Evolutionary conservation across 2,888 invertebrate species (phyloP).

Genomic region (Brenthis hecate): DNA sequence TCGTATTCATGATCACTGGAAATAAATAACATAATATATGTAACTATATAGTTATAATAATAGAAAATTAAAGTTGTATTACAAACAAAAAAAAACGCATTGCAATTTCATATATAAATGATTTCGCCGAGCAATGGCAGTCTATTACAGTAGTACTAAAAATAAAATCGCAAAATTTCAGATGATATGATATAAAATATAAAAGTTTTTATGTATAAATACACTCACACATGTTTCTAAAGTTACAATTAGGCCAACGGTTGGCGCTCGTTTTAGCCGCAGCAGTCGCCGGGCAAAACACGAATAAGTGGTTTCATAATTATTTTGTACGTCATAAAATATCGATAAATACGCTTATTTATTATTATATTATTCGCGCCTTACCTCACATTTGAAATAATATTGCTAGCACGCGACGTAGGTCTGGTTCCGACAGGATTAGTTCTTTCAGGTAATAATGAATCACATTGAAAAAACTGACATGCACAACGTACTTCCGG

Average conservation of each 20-base stretch:
- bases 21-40: constrained; percentile 45
- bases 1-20: constrained; percentile 97
- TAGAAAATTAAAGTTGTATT: background rate
- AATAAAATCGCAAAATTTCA: constrained; percentile 58
- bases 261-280: constrained; percentile 79
- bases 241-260: constrained; percentile 79
- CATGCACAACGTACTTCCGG: constrained; percentile 93
- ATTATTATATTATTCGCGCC: constrained; percentile 35
- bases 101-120: constrained; percentile 23
- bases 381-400: constrained; percentile 72
- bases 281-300: constrained; percentile 71
- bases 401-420: constrained; percentile 83
- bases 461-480: constrained; percentile 92
- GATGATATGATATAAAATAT: constrained; percentile 55
- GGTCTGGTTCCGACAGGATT: constrained; percentile 86
- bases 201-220: constrained; percentile 74
- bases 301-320: constrained; percentile 55
- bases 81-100: background rate
- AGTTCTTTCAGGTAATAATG: constrained; percentile 88
- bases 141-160: constrained; percentile 39
- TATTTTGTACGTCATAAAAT: constrained; percentile 54
- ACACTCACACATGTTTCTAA: constrained; percentile 57
- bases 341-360: constrained; percentile 10
- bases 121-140: constrained; percentile 48
- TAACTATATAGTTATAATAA: constrained; percentile 2